A percentile compares a stretch with the other conserved stretches of the same genome.
Conservation (phyloP, 2,797 vertebrate species). For the Pseudochirops corinnae region DNA sequence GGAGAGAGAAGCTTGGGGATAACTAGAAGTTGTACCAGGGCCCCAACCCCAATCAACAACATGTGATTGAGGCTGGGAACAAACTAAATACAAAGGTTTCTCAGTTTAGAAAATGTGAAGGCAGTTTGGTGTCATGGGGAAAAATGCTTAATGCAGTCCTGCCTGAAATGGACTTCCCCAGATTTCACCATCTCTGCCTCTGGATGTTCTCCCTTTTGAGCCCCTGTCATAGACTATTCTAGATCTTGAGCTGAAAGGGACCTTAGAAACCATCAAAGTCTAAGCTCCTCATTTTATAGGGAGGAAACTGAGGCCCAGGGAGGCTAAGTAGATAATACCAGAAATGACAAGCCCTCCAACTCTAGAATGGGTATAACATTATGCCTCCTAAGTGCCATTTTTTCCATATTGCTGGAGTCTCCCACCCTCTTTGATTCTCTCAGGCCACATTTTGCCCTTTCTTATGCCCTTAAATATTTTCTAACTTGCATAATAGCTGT, state of each 20-base stretch:
- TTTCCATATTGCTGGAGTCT: background rate
- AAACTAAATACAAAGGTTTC: background rate
- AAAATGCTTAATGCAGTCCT: background rate
- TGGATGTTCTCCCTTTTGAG: background rate
- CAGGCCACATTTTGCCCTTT: background rate
- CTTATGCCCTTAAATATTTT: background rate
- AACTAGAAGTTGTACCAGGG: background rate
- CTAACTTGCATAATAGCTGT: background rate
- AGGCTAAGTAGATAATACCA: background rate
- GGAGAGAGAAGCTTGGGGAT: slow-evolving; percentile 38
- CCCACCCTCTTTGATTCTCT: background rate
- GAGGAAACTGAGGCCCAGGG: too few species aligned
- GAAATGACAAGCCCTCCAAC: background rate
- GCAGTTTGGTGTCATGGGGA: background rate
- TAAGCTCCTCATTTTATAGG: background rate
- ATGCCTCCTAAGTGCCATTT: background rate
- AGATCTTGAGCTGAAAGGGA: background rate
- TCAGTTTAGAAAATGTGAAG: background rate
- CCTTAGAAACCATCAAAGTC: background rate
- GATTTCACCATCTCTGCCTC: background rate
- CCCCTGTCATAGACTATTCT: background rate
- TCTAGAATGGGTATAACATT: background rate
- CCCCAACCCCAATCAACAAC: background rate
- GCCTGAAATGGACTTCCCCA: background rate
- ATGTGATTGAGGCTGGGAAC: too few species aligned